phyloP scores from a whole-genome alignment of 2,888 invertebrate species.

The Ischnus inquisitorius region DNA sequence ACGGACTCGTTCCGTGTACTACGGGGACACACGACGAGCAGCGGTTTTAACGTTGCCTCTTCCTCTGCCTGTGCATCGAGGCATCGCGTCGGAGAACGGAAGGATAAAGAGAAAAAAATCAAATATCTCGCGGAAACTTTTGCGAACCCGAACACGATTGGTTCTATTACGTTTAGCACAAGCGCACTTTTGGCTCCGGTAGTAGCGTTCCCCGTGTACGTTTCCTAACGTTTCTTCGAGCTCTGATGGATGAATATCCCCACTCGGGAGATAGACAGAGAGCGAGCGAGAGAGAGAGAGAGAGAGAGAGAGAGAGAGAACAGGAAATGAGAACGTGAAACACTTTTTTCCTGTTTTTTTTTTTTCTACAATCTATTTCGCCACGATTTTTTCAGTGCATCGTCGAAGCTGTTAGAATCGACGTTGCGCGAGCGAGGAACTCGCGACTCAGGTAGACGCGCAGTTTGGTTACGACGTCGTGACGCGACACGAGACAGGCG shows the following conservation, averaged over 20 bases:
- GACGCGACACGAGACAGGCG: not conserved
- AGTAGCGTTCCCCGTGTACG: conserved; percentile 22
- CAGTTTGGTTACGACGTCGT: conserved; percentile 2
- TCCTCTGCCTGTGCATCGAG: not conserved
- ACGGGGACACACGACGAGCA: conserved; percentile 11
- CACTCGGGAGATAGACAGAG: not conserved
- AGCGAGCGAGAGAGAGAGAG: conserved; percentile 30
- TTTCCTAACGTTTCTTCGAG: conserved; percentile 40
- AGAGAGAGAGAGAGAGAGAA: conserved; percentile 15
- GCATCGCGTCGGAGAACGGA: not conserved
- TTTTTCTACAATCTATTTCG: conserved; percentile 19
- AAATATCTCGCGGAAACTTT: not conserved
- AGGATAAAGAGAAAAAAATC: not conserved
- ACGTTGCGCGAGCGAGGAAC: not conserved
- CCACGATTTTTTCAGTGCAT: conserved; percentile 12
- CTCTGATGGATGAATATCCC: conserved; percentile 17
- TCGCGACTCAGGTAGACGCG: not conserved
- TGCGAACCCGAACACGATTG: not conserved
- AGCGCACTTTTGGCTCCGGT: conserved; percentile 21
- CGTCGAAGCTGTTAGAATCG: conserved; percentile 7
- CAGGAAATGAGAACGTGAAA: conserved; percentile 63
- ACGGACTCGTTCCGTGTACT: conserved; percentile 60
- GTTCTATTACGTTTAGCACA: conserved; percentile 16
- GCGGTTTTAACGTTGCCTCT: conserved; percentile 19
- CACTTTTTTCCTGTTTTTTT: conserved; percentile 36